A percentile compares a stretch with the other conserved stretches of the same genome.
Evolutionary conservation across 2,797 vertebrate genomes (phyloP).

Genomic region (Borostomias antarcticus): DNA sequence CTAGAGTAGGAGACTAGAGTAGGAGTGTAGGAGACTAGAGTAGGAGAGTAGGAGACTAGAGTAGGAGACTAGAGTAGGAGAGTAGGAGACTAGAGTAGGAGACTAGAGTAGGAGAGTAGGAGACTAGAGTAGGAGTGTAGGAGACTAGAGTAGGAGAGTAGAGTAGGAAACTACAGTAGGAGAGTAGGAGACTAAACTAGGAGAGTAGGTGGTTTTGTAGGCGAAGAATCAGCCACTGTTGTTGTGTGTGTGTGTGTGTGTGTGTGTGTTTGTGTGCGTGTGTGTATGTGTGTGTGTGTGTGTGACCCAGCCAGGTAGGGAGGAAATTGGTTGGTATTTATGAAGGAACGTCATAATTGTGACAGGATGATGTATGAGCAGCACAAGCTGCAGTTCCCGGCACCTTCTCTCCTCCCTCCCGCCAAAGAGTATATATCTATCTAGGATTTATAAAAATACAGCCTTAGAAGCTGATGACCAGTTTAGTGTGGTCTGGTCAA

Average conservation of each 20-base stretch:
- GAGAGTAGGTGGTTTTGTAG: background rate
- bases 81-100: no score
- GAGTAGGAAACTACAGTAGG: no score
- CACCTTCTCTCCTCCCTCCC: slow-evolving; percentile 44
- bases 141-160: no score
- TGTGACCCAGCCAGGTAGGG: slow-evolving; percentile 76
- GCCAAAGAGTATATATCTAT: slow-evolving; percentile 75
- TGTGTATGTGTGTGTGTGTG: slow-evolving; percentile 14
- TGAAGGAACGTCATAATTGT: slow-evolving; percentile 87
- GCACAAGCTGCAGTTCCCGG: slow-evolving; percentile 54
- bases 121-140: no score
- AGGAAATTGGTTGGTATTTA: slow-evolving; percentile 82
- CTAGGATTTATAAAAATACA: slow-evolving; percentile 77
- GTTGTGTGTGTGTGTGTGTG: slow-evolving; percentile 18
- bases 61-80: no score
- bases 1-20: no score
- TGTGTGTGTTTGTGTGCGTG: slow-evolving; percentile 52
- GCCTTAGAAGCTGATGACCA: slow-evolving; percentile 75
- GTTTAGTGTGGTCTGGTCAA: slow-evolving; percentile 79
- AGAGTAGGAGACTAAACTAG: background rate
- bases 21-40: no score
- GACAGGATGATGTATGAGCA: slow-evolving; percentile 86
- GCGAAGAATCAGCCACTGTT: background rate
- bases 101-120: no score
- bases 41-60: no score